Conservation (phyloP, 2,797 vertebrate species). For the Triplophysa bombifrons region DNA sequence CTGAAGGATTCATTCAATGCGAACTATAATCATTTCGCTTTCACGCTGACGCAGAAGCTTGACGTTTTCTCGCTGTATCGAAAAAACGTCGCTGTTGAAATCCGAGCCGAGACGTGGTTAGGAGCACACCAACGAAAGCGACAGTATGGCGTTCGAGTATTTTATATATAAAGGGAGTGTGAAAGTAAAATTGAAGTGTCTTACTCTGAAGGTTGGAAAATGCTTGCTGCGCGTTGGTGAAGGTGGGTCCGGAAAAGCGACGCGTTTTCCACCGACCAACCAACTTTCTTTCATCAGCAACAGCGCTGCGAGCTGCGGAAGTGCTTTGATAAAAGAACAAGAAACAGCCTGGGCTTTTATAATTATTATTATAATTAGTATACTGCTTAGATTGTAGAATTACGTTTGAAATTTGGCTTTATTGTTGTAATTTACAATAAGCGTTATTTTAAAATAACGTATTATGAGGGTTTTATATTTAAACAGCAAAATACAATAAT, state of each 20-base stretch:
- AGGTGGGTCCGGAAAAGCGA: constrained; percentile 29
- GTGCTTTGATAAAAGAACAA: neutral
- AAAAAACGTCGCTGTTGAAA: neutral
- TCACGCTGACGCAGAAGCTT: neutral
- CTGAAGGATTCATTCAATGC: neutral
- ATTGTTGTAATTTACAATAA: neutral
- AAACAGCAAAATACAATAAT: no score
- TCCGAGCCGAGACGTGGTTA: neutral
- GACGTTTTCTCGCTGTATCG: neutral
- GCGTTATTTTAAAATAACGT: neutral
- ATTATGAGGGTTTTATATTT: neutral
- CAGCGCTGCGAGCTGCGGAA: constrained; percentile 27
- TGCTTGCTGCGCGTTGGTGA: constrained; percentile 53
- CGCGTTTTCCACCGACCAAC: constrained; percentile 20
- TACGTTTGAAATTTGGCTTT: neutral
- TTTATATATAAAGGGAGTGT: neutral
- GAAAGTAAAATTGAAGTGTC: constrained; percentile 42
- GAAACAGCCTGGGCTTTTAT: neutral
- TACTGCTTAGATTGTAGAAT: neutral
- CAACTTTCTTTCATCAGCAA: constrained; percentile 26
- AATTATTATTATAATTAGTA: neutral
- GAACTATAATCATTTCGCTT: neutral
- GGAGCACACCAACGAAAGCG: neutral
- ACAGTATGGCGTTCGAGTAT: neutral
- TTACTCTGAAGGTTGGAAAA: constrained; percentile 67